A percentile compares a stretch with the other conserved stretches of the same genome.
Evolutionary conservation across 2,113 vertebrate genomes (phyloP).

Genomic region (Mesocricetus auratus): DNA sequence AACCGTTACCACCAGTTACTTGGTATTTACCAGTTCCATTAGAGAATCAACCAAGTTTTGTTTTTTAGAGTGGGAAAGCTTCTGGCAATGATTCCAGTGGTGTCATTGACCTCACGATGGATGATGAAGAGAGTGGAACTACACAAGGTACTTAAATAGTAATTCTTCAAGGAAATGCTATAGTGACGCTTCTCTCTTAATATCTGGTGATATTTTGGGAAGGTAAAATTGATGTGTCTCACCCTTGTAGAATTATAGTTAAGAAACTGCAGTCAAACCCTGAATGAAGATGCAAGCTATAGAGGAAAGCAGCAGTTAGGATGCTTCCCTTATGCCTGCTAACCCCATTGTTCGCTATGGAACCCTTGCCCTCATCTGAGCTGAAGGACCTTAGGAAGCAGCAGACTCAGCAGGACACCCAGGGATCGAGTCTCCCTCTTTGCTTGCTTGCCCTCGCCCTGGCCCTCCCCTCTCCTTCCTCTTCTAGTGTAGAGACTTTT

Average conservation of each 20-base stretch:
- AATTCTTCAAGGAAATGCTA: background rate
- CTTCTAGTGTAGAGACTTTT: background rate
- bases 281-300: background rate
- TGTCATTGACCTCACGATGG: slow-evolving; percentile 91
- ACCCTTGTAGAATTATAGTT: slow-evolving; percentile 27
- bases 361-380: background rate
- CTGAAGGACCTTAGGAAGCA: background rate
- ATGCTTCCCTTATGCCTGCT: background rate
- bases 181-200: background rate
- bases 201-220: background rate
- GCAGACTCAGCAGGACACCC: background rate
- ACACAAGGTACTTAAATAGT: slow-evolving; percentile 83
- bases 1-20: background rate
- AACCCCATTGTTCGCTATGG: background rate
- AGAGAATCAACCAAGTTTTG: slow-evolving; percentile 76
- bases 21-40: slow-evolving; percentile 75
- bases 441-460: background rate
- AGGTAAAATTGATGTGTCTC: background rate
- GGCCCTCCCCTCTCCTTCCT: too few relatives aligned
- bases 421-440: background rate
- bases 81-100: slow-evolving; percentile 84
- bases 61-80: slow-evolving; percentile 88
- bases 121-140: slow-evolving; percentile 88
- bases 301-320: background rate
- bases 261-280: slow-evolving; percentile 25